Evolutionary conservation across 2,113 vertebrate species (phyloP).

Genomic region (Pogonocichla stellata): DNA sequence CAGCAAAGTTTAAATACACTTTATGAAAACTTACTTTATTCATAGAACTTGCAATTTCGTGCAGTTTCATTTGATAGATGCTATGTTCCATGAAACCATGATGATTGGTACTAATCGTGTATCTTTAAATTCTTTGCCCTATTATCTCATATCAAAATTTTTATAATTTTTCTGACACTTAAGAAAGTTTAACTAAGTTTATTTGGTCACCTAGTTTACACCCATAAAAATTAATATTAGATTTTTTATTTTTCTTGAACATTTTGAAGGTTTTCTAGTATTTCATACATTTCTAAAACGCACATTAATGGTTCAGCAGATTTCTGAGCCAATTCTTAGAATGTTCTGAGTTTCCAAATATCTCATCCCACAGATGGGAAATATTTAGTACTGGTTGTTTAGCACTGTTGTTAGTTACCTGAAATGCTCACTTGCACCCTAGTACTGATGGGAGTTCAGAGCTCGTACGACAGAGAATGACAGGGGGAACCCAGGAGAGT

Average conservation of each 20-base stretch:
- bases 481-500: slow-evolving; percentile 44
- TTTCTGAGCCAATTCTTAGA: background rate
- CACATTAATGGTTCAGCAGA: background rate
- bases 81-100: background rate
- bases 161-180: background rate
- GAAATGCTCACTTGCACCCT: slow-evolving; percentile 78
- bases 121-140: background rate
- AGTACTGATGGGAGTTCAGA: slow-evolving; percentile 78
- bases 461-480: slow-evolving; percentile 69
- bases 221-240: background rate
- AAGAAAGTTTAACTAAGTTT: background rate
- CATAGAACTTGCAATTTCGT: background rate
- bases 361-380: background rate
- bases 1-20: background rate
- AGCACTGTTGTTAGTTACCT: background rate
- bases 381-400: slow-evolving; percentile 23
- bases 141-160: background rate
- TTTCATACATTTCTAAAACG: slow-evolving; percentile 33
- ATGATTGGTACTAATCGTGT: background rate
- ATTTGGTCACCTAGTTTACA: background rate
- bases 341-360: background rate
- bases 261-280: background rate
- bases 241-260: background rate
- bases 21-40: background rate
- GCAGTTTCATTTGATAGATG: background rate